Conservation (phyloP, 2,797 vertebrate species). For the Pelobates cultripes region DNA sequence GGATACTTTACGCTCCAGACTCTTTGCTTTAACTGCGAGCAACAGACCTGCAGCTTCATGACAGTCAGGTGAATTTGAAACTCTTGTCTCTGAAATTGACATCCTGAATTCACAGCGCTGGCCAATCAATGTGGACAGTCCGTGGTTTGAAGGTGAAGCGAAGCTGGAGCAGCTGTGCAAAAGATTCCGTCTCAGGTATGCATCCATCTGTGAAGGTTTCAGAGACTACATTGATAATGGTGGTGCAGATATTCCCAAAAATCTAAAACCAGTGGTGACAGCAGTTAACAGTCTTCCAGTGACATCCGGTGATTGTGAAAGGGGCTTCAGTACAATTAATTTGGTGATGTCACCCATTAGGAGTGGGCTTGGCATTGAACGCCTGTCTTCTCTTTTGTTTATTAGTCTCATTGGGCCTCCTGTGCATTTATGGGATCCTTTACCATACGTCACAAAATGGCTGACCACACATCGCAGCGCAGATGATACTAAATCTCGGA, state of each 20-base stretch:
- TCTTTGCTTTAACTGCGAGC: too few species aligned
- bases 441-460: too few species aligned
- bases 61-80: conserved; percentile 9
- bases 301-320: conserved; percentile 10
- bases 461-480: too few species aligned
- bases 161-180: conserved; percentile 4
- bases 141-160: background rate
- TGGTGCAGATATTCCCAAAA: background rate
- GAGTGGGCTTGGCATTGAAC: background rate
- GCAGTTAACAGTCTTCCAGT: conserved; percentile 10
- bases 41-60: conserved; percentile 11
- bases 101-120: background rate
- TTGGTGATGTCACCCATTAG: conserved; percentile 20
- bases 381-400: conserved; percentile 20
- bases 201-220: background rate
- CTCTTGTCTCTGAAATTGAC: background rate
- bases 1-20: too few species aligned
- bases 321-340: conserved; percentile 8
- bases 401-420: conserved; percentile 4
- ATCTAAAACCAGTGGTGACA: background rate
- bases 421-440: conserved; percentile 2
- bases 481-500: too few species aligned
- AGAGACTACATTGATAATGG: background rate
- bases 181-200: background rate
- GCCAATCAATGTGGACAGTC: conserved; percentile 5